Conservation (phyloP, 2,797 vertebrate species). For the Sebastiscus tertius region DNA sequence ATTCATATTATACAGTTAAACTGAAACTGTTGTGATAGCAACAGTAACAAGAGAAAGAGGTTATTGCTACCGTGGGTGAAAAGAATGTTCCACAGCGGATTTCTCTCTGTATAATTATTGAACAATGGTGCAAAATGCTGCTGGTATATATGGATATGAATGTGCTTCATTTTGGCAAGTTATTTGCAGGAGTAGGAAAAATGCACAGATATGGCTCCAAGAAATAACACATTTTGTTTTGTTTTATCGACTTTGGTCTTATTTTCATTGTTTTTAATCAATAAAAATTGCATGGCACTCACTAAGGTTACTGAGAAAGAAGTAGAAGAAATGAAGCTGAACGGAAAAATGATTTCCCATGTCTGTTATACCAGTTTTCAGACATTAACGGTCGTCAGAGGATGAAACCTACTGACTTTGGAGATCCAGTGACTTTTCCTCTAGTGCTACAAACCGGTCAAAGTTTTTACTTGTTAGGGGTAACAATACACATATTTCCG, state of each 20-base stretch:
- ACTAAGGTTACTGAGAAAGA: background rate
- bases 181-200: background rate
- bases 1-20: constrained; percentile 2
- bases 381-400: too few species aligned
- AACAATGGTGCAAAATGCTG: background rate
- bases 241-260: too few species aligned
- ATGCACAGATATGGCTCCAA: background rate
- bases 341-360: background rate
- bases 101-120: background rate
- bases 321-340: background rate
- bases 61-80: background rate
- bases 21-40: constrained; percentile 40
- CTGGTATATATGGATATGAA: background rate
- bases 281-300: background rate
- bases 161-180: background rate
- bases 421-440: too few species aligned
- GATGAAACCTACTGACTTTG: too few species aligned
- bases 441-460: too few species aligned
- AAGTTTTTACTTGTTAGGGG: too few species aligned
- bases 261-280: too few species aligned
- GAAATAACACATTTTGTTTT: too few species aligned
- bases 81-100: background rate
- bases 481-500: too few species aligned
- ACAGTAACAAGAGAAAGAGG: background rate
- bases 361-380: background rate